phyloP scores from a whole-genome alignment of 2,113 vertebrate species.

The Albula glossodonta region DNA sequence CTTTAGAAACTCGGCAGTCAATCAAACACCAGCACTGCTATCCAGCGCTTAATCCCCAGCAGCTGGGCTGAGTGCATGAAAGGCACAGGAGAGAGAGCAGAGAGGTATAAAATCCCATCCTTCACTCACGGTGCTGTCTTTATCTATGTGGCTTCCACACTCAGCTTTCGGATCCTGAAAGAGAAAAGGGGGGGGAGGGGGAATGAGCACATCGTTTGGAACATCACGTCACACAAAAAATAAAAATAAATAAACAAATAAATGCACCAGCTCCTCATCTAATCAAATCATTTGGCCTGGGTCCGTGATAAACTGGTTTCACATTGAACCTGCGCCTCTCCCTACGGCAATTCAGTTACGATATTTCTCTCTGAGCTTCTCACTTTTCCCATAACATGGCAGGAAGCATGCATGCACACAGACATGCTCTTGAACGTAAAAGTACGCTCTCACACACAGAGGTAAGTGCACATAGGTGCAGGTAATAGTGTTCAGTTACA shows the following conservation, averaged over 20 bases:
- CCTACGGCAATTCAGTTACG: too few species aligned
- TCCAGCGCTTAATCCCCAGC: slow-evolving; percentile 32
- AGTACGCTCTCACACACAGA: too few species aligned
- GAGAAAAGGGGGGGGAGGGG: slow-evolving; percentile 34
- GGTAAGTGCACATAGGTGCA: too few species aligned
- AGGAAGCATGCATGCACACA: too few species aligned
- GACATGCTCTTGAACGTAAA: too few species aligned
- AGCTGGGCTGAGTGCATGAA: slow-evolving; percentile 32
- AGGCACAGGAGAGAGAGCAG: slow-evolving; percentile 9
- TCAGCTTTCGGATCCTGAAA: slow-evolving; percentile 70
- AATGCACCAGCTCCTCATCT: too few species aligned
- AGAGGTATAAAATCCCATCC: slow-evolving; percentile 35
- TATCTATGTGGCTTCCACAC: slow-evolving; percentile 68
- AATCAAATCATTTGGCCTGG: too few species aligned
- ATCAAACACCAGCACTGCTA: neutral
- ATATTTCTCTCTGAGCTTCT: too few species aligned
- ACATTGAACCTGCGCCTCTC: too few species aligned
- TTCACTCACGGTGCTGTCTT: slow-evolving; percentile 75
- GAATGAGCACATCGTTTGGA: neutral
- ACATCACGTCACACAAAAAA: neutral
- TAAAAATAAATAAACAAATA: neutral
- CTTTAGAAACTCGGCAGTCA: slow-evolving; percentile 40
- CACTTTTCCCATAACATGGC: too few species aligned
- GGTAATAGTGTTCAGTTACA: too few species aligned
- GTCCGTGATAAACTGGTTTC: too few species aligned